Conservation (phyloP, 2,797 vertebrate species). For the Siniperca scherzeri region DNA sequence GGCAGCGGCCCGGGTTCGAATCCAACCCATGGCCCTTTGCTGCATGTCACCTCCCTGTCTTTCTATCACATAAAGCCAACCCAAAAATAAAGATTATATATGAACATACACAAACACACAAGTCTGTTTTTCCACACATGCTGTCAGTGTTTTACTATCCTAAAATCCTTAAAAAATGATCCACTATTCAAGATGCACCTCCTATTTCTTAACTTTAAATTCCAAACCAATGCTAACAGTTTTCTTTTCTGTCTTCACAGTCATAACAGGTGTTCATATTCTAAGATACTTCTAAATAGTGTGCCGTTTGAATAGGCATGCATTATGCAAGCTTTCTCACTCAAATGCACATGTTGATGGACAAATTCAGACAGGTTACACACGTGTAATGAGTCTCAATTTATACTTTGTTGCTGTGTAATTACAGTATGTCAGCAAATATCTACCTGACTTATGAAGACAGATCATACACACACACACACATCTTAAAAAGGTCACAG, state of each 20-base stretch:
- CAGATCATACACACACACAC: not conserved
- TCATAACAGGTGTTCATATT: not conserved
- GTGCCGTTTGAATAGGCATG: not conserved
- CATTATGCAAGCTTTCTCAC: not conserved
- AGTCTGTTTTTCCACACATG: not conserved
- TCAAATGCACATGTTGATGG: not conserved
- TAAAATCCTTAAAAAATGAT: not conserved
- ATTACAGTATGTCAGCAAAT: not conserved
- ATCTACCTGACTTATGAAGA: not conserved
- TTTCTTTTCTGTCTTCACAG: not conserved
- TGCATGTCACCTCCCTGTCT: no score
- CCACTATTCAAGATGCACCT: not conserved
- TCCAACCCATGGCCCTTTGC: no score
- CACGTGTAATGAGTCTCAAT: not conserved
- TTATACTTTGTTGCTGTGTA: slow-evolving; percentile 1
- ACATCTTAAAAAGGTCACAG: not conserved
- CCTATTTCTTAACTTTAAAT: not conserved
- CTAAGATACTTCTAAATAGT: not conserved
- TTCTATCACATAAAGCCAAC: no score
- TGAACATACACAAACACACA: no score
- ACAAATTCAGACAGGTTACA: not conserved
- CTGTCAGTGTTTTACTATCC: not conserved
- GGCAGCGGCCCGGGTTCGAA: no score
- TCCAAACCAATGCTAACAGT: not conserved
- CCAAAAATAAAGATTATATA: no score